Percentiles rank a stretch among this genome's conserved stretches.
Conservation (phyloP, 2,113 vertebrate species). For the Morone chrysops region DNA sequence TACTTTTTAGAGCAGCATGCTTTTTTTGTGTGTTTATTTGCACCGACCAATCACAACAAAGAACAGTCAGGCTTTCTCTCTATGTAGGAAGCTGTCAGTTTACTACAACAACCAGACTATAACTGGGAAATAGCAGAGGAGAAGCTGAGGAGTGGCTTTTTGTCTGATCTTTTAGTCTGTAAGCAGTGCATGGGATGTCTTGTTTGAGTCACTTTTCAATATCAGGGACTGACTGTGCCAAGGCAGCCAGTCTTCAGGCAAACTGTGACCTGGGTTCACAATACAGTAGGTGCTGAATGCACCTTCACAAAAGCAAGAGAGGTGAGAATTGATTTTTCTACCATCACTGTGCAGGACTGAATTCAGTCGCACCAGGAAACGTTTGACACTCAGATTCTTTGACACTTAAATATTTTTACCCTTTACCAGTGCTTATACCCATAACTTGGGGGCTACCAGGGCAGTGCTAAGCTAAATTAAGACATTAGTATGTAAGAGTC, state of each 20-base stretch:
- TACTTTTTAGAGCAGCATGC: constrained; percentile 4
- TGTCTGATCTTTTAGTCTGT: not conserved
- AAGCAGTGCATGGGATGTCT: constrained; percentile 4
- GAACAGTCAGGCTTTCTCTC: constrained; percentile 23
- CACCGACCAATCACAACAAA: constrained; percentile 40
- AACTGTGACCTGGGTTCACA: constrained; percentile 12
- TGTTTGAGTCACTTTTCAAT: constrained; percentile 24
- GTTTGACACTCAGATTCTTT: not conserved
- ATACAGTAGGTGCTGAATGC: not conserved
- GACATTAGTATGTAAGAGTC: not conserved
- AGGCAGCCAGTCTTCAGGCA: not conserved
- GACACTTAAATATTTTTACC: not conserved
- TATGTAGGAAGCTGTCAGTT: constrained; percentile 36
- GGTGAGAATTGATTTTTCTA: not conserved
- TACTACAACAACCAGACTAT: constrained; percentile 9
- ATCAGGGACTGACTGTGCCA: not conserved
- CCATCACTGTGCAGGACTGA: not conserved
- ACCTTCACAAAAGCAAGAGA: not conserved
- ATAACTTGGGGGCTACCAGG: not conserved
- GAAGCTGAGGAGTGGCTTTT: constrained; percentile 7
- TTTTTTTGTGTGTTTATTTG: not conserved
- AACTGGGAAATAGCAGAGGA: constrained; percentile 21
- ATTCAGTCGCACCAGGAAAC: not conserved
- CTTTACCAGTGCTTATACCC: not conserved
- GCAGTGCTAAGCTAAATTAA: not conserved